Evolutionary conservation across 35 echinoderm and acorn worm genomes (phyloP).

Genomic region (Lytechinus pictus): DNA sequence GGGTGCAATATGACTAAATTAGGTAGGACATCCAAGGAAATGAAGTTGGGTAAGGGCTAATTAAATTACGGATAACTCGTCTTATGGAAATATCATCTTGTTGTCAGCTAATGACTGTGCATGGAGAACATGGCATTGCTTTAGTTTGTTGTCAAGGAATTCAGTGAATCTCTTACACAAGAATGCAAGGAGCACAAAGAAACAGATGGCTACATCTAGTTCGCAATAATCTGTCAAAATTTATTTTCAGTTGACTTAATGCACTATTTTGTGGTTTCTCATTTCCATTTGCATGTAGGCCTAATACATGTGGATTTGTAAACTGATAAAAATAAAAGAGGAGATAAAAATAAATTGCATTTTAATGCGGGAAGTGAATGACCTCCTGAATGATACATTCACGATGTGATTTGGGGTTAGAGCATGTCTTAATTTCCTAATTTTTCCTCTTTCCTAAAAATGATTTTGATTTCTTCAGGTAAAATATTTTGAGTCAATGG

Average conservation of each 20-base stretch:
- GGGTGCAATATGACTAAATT: neutral
- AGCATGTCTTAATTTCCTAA: neutral
- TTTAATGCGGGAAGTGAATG: neutral
- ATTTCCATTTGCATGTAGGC: neutral
- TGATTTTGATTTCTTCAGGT: no score
- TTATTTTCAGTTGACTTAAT: no score
- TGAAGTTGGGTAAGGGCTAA: constrained; percentile 2
- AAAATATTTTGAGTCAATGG: no score
- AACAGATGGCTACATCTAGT: neutral
- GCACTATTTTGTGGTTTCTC: neutral
- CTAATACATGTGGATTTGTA: neutral
- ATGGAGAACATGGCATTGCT: neutral
- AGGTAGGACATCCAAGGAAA: neutral
- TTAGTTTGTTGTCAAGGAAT: neutral
- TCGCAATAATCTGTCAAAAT: no score
- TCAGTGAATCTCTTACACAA: neutral
- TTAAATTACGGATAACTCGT: neutral
- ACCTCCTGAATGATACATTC: neutral
- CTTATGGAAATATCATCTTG: neutral
- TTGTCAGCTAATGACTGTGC: neutral
- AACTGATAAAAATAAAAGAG: neutral
- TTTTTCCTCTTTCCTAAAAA: no score
- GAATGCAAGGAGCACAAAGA: neutral
- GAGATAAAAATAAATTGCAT: neutral
- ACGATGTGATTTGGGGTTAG: neutral